Base-by-base conservation (phyloP, 2,113 vertebrate species). In the Aptenodytes patagonicus region DNA sequence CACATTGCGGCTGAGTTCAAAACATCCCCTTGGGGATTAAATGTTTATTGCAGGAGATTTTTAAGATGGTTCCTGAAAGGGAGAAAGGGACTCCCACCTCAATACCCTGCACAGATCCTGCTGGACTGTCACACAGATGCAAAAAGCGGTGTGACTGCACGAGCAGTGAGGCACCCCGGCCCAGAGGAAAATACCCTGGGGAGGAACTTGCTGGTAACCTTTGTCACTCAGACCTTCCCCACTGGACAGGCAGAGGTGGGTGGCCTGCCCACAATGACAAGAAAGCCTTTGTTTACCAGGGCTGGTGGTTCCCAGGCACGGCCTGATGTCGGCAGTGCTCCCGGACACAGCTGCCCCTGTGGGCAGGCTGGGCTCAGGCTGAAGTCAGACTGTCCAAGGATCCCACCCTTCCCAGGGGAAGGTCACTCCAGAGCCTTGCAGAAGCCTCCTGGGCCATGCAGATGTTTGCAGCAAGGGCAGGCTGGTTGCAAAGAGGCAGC, bases 41-140 rank as follows among this genome's bases (percentile, higher is more conserved):
- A 93, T 90, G 94, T 97, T 97, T 97, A 96, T 77, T 91, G 96
- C 95, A 96, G 82, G 89, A 97, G 77, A n/a, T 91, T 87, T 90
- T 90, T 77, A 89, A 96, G 85, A 85, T 71, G 83, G 83, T 91
- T 95, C 46, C 69, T 89, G n/a, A 88, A 73, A 83, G 87, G 49
- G 73, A 89, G 73, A 77, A 58, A 47, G 84, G 73, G 94, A 86
- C 26, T 91, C 80, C 76, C 42, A 44, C 65, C 81, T 82, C 79
- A 55, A 5, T 21, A 51, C 19, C 29, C 62, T 42, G 42, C 61
- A 57, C 17, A 91, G 70, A 19, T 21, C 69, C 46, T 40, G 61
- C 2, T 4, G 51, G 31, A 28, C 36, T 40, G 47, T 36, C 32
- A 28, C 10, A 22, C 0, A 8, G 40, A 2, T 16, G 24, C 61